Evolutionary conservation across 2,888 invertebrate species (phyloP).

Genomic region (Leucophora obtusa): DNA sequence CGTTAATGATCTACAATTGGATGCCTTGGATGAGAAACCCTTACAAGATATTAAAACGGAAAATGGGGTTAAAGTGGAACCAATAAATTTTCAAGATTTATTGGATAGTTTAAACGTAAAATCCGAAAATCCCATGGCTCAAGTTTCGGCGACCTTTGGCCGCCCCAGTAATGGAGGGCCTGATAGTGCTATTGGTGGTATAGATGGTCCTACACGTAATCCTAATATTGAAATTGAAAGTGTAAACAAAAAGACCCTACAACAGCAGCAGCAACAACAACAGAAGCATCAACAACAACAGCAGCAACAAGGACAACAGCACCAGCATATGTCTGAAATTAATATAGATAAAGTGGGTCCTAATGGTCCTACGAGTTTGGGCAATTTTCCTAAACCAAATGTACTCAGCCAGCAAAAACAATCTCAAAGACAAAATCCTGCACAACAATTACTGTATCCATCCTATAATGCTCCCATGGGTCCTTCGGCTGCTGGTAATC

Average conservation of each 20-base stretch:
- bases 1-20: conserved; percentile 92
- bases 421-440: conserved; percentile 67
- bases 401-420: conserved; percentile 71
- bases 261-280: conserved; percentile 88
- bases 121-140: conserved; percentile 76
- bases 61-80: conserved; percentile 77
- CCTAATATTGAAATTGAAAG: conserved; percentile 66
- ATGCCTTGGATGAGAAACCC: conserved; percentile 83
- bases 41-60: conserved; percentile 78
- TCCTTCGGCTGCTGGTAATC: conserved; percentile 79
- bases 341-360: conserved; percentile 74
- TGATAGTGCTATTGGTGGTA: conserved; percentile 59
- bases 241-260: conserved; percentile 91
- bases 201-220: conserved; percentile 65
- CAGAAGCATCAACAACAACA: conserved; percentile 72
- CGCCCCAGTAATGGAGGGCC: conserved; percentile 68
- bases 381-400: conserved; percentile 70
- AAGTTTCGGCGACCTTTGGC: conserved; percentile 75
- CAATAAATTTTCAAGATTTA: conserved; percentile 77
- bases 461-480: conserved; percentile 84
- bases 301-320: conserved; percentile 68
- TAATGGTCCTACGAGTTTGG: conserved; percentile 66
- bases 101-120: conserved; percentile 78
- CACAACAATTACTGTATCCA: too few relatives aligned
- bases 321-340: conserved; percentile 66